Evolutionary conservation across 2,888 invertebrate genomes (phyloP), one percentile per base, ranked within the genome.

Genomic region (Leptogaster cylindrica): DNA sequence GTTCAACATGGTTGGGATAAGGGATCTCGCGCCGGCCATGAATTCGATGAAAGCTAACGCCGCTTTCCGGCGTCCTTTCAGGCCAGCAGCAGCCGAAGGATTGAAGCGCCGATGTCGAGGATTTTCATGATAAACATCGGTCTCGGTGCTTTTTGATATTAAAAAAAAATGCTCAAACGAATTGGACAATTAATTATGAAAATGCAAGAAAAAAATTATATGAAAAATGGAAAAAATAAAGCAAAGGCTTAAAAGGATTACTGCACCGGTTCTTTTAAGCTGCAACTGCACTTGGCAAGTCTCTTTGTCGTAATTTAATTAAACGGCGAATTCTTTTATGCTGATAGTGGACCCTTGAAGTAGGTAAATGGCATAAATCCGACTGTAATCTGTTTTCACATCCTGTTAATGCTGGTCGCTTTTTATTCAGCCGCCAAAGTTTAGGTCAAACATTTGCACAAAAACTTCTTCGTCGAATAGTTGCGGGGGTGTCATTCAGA

Each of bases 151-250:
- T 55, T 55, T 39, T 36, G 55, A 36, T 55, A n/a, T n/a, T n/a
- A n/a, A n/a, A n/a, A 55, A 55, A 55, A 31, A 55, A 55, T 55
- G 33, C 55, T 23, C 55, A 55, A 55, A 55, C 55, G 20, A 12
- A 36, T 55, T 55, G 55, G 36, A 55, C 55, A 55, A 55, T 55
- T 55, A 55, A 36, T 55, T 55, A 55, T 55, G 55, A 39, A 55
- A 55, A 55, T 55, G 55, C 36, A 39, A 36, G 23, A 55, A 55
- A 55, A 36, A 23, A n/a, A n/a, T n/a, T n/a, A n/a, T n/a, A n/a
- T n/a, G n/a, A n/a, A n/a, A n/a, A n/a, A n/a, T n/a, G n/a, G n/a
- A n/a, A n/a, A n/a, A n/a, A n/a, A n/a, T n/a, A n/a, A n/a, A n/a
- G n/a, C n/a, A n/a, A n/a, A 5, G 12, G 20, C 25, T 51, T 39